Evolutionary conservation across 1,140 invertebrate species (phyloP).

Genomic region (Triops cancriformis): DNA sequence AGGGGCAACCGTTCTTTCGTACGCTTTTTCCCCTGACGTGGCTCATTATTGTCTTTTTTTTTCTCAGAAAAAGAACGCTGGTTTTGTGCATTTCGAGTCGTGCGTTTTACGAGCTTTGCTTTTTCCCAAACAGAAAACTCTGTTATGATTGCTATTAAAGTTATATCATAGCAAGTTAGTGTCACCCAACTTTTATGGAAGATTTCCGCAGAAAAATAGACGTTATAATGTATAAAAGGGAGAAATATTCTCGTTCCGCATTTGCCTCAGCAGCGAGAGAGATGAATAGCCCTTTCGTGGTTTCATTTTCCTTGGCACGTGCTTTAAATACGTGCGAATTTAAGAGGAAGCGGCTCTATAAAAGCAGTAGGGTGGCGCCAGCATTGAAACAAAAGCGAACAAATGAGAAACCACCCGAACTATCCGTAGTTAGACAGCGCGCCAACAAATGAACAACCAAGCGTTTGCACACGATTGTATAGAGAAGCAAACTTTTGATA

Average conservation of each 20-base stretch:
- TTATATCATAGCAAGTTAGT: not conserved
- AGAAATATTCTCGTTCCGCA: not conserved
- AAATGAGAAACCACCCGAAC: not conserved
- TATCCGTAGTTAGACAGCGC: not conserved
- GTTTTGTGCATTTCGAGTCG: not conserved
- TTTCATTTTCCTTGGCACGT: not conserved
- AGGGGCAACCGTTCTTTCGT: not conserved
- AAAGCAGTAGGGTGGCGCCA: not conserved
- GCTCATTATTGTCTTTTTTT: not conserved
- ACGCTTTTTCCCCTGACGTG: not conserved
- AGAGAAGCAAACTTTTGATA: not conserved
- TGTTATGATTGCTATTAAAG: not conserved
- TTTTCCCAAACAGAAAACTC: not conserved
- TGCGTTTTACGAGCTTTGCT: not conserved
- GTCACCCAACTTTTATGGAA: not conserved
- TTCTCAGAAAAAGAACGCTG: not conserved
- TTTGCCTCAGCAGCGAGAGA: not conserved
- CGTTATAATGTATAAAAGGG: not conserved
- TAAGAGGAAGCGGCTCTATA: not conserved
- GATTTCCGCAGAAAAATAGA: not conserved
- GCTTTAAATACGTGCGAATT: conserved; percentile 10
- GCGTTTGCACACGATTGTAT: not conserved
- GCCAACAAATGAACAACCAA: not conserved
- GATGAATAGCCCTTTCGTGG: not conserved
- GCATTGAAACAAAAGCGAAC: conserved; percentile 2